Evolutionary conservation across 2,797 vertebrate species (phyloP).

Genomic region (Martes flavigula): DNA sequence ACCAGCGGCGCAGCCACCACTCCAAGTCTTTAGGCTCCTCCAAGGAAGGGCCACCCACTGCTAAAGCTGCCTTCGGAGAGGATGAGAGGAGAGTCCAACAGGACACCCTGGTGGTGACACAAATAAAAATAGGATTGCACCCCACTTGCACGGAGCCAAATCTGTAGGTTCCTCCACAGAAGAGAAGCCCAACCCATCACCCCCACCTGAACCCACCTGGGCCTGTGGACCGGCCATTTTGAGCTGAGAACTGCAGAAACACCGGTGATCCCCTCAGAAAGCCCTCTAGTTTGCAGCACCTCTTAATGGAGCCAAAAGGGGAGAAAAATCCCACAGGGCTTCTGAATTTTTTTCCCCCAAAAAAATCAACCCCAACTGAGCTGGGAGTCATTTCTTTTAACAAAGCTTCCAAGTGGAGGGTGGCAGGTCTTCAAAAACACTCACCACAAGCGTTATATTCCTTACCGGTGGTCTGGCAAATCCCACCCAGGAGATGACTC

Average conservation of each 20-base stretch:
- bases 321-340: not conserved
- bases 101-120: constrained; percentile 63
- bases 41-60: constrained; percentile 23
- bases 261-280: not conserved
- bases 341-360: not conserved
- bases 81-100: constrained; percentile 6
- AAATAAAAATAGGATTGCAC: constrained; percentile 49
- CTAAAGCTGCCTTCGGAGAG: not conserved
- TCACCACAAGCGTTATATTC: not conserved
- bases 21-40: not conserved
- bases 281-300: not conserved
- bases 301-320: not conserved
- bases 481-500: not conserved
- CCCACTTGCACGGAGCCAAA: not conserved
- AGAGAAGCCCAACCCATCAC: not conserved
- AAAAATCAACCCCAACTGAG: not conserved
- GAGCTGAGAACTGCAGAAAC: not conserved
- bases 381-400: not conserved
- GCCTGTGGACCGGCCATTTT: not conserved
- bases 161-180: not conserved
- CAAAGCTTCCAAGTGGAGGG: not conserved
- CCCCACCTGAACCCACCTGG: not conserved
- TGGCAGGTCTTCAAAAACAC: not conserved
- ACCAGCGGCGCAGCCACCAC: constrained; percentile 24
- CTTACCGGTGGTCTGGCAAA: not conserved